phyloP scores from a whole-genome alignment of 2,113 vertebrate species.

The Arvicanthis niloticus region DNA sequence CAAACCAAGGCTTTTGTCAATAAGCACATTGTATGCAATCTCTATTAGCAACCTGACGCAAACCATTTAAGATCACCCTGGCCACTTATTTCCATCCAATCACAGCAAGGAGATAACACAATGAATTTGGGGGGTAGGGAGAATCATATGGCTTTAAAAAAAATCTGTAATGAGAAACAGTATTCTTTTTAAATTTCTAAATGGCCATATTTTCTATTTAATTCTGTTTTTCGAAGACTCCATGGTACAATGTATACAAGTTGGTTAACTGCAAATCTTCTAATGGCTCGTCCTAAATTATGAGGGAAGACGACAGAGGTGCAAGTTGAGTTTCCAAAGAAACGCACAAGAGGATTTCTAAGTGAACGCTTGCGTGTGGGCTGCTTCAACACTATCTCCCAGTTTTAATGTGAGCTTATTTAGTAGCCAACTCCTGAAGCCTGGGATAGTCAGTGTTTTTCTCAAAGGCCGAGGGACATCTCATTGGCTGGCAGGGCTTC shows the following conservation, averaged over 20 bases:
- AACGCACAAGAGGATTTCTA: slow-evolving; percentile 29
- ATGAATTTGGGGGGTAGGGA: slow-evolving; percentile 74
- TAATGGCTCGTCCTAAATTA: slow-evolving; percentile 64
- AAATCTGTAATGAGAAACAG: slow-evolving; percentile 19
- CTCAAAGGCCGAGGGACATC: not conserved
- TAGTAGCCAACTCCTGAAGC: not conserved
- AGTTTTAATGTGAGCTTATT: slow-evolving; percentile 45
- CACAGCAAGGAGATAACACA: slow-evolving; percentile 77
- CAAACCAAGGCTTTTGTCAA: slow-evolving; percentile 79
- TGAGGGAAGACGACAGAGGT: not conserved
- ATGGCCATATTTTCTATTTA: slow-evolving; percentile 52
- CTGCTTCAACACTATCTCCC: slow-evolving; percentile 46
- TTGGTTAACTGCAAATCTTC: slow-evolving; percentile 67
- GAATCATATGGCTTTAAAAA: slow-evolving; percentile 56
- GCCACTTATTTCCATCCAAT: slow-evolving; percentile 77
- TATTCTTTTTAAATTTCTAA: slow-evolving; percentile 38
- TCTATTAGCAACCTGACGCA: slow-evolving; percentile 81
- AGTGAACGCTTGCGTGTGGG: not conserved
- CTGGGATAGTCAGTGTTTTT: not conserved
- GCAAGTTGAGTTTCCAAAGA: slow-evolving; percentile 32
- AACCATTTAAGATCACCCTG: slow-evolving; percentile 79
- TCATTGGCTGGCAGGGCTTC: not conserved
- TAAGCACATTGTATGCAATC: slow-evolving; percentile 81
- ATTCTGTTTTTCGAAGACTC: slow-evolving; percentile 34
- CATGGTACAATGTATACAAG: slow-evolving; percentile 62